Evolutionary conservation across 1,140 invertebrate genomes (phyloP).

Genomic region (Meloidogyne floridensis): DNA sequence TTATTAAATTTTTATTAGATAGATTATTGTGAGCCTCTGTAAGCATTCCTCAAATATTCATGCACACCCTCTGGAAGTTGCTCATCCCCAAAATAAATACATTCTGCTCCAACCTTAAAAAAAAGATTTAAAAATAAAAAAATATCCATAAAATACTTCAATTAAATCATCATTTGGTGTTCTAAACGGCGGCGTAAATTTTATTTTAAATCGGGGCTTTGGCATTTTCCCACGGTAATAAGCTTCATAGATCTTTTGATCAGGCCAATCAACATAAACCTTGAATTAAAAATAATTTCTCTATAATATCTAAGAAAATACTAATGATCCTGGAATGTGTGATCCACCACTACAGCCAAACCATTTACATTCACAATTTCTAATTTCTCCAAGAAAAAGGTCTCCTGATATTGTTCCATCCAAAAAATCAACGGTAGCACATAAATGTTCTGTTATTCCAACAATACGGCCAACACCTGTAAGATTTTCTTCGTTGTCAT

Average conservation of each 20-base stretch:
- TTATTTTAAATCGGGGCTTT: conserved; percentile 19
- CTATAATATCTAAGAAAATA: not conserved
- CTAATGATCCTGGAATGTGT: conserved; percentile 38
- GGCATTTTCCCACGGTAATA: conserved; percentile 38
- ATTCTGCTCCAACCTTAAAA: not conserved
- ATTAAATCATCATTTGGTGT: conserved; percentile 9
- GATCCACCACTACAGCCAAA: conserved; percentile 40
- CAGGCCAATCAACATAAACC: conserved; percentile 39
- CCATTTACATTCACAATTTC: conserved; percentile 39
- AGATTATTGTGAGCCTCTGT: not conserved
- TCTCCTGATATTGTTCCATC: conserved; percentile 34
- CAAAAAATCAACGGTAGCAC: conserved; percentile 37
- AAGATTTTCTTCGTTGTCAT: conserved; percentile 19
- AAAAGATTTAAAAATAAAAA: not conserved
- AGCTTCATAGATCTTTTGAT: conserved; percentile 33
- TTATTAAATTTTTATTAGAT: not conserved
- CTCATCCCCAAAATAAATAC: conserved; percentile 21
- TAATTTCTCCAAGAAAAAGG: conserved; percentile 37
- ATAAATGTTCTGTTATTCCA: conserved; percentile 32
- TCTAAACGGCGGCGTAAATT: conserved; percentile 2
- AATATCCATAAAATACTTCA: not conserved
- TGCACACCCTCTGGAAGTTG: conserved; percentile 28
- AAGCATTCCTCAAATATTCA: conserved; percentile 6
- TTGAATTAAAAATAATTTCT: not conserved
- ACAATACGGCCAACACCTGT: conserved; percentile 24